Evolutionary conservation across 35 echinoderm and acorn worm genomes (phyloP), one percentile per base, ranked within the genome.

Genomic region (Hemicentrotus pulcherrimus): DNA sequence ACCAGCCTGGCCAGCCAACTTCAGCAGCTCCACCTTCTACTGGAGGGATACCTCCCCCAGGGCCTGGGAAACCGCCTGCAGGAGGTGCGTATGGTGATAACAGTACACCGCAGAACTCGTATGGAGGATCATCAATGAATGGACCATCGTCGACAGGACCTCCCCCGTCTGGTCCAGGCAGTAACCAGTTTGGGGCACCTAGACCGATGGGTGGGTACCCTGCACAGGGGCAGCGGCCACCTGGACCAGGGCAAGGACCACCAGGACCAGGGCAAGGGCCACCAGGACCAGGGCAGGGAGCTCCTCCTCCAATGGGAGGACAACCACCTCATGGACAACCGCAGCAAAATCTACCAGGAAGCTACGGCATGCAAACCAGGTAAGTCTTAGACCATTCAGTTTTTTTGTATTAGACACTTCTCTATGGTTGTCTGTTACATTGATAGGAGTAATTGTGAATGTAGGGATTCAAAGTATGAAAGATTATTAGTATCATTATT

Each of bases 361-460:
- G 55, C 13, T 46, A 78, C 22, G 48, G 95, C 28, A 94, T 88
- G 59, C 96, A 94, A 96, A 96, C 88, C 48, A 95, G 96, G 96
- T 94, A 48, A 95, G 94, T 11, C 35, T 71, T 94, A 31, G 32
- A 28, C 28, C 30, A 86, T 48, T 28, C 65, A 55, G 50, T 60
- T 9, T 32, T 28, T 18, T 7, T 48, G 30, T 31, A 15, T 19
- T 95, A 9, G 22, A 24, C 1, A 86, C 31, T 10, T 86, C 50
- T 86, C 30, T 46, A 55, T 13, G 10, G 9, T 10, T 55, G 1
- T 55, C 50, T 55, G 50, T 55, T 55, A 11, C 50, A 55, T 55
- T 12, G 35, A 41, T 41, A 41, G 0, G 35, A 41, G 35, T 41
- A 41, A 41, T 41, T 41, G 12, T 55, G 12, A 8, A 50, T 50